These are phyloP conservation scores for Urosaurus nigricauda DNA, from an alignment of 2,797 vertebrate species.

Conservation along the genomic window DNA sequence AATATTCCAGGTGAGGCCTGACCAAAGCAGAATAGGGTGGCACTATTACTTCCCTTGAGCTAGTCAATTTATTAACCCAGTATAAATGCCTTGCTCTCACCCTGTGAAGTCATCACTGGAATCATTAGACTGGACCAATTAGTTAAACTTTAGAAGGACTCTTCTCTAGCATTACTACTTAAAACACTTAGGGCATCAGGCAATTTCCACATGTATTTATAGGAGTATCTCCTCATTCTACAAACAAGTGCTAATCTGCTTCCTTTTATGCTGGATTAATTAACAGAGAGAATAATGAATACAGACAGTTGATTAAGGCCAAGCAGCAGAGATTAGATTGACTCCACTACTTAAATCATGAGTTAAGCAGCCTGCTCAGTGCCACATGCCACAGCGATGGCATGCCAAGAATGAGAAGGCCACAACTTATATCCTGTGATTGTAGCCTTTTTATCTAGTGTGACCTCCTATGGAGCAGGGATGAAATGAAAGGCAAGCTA, in stretches of 20 bases:
- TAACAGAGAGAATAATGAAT: background rate
- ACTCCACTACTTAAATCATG: background rate
- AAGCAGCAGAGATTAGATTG: constrained; percentile 3
- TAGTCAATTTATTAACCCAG: background rate
- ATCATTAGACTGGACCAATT: background rate
- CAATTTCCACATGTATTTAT: background rate
- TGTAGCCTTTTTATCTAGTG: background rate
- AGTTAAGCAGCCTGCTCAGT: background rate
- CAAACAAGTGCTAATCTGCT: background rate
- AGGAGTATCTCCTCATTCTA: background rate
- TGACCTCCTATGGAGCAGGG: background rate
- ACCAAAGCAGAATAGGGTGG: too few relatives aligned
- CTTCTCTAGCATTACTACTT: background rate
- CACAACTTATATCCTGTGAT: background rate
- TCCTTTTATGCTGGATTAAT: constrained; percentile 29
- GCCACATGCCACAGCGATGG: background rate
- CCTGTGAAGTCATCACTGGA: too few relatives aligned
- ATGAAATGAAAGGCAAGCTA: background rate
- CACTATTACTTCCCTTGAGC: too few relatives aligned
- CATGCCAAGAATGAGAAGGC: background rate
- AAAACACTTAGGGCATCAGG: background rate
- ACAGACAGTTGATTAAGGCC: constrained; percentile 21
- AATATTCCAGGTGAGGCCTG: too few relatives aligned
- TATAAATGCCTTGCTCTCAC: background rate
- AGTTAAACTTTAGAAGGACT: background rate